Evolutionary conservation across 1,140 invertebrate genomes (phyloP).

Genomic region (Scaptomyza graminum): DNA sequence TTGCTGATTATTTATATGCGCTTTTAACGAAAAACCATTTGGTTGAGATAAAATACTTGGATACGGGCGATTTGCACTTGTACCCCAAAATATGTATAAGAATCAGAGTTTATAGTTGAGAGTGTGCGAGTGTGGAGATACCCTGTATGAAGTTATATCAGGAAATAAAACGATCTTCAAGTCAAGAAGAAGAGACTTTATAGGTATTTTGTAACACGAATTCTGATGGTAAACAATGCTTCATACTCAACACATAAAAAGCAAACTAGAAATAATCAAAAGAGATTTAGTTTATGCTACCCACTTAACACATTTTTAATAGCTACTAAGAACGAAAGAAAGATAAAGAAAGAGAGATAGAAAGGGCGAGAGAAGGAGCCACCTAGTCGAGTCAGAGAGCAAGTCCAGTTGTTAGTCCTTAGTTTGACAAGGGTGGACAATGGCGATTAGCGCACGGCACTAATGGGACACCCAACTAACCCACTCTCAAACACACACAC

Average conservation of each 20-base stretch:
- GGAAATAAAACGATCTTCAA: no score
- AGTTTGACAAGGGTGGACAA: conserved; percentile 80
- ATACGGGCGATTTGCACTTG: conserved; percentile 22
- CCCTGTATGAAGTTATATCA: background rate
- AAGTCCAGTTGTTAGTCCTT: conserved; percentile 14
- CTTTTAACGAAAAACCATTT: conserved; percentile 57
- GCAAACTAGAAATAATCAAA: no score
- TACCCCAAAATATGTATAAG: background rate
- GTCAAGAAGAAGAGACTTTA: no score
- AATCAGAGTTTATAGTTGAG: background rate
- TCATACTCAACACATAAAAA: no score
- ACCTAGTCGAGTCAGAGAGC: conserved; percentile 1
- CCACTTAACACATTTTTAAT: no score
- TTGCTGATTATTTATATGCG: conserved; percentile 82
- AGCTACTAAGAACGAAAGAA: no score
- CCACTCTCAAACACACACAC: conserved; percentile 8
- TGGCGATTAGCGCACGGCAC: conserved; percentile 78
- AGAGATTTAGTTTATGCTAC: no score
- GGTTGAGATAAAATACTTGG: conserved; percentile 21
- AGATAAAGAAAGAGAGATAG: background rate
- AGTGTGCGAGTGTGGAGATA: background rate
- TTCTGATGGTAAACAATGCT: no score
- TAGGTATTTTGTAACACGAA: no score
- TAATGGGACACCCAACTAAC: conserved; percentile 53
- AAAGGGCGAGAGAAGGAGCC: background rate